A percentile compares a stretch with the other conserved stretches of the same genome.
Conservation (phyloP, 1,140 invertebrate species). For the Parapsyche elsis region DNA sequence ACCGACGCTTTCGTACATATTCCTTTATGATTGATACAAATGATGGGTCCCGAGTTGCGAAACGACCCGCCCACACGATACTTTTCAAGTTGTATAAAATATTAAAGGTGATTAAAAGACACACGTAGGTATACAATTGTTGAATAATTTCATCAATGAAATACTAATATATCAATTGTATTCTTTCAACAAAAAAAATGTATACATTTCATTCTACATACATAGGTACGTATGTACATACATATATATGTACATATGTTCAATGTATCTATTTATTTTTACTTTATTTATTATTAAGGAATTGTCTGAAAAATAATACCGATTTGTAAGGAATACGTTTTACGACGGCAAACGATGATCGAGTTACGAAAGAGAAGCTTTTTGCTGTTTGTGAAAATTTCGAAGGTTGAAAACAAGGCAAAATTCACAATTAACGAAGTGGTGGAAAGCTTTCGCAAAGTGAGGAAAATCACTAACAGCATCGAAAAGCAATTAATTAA, state of each 20-base stretch:
- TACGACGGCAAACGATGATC: not conserved
- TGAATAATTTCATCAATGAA: no score
- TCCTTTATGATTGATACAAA: constrained; percentile 30
- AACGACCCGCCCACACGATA: not conserved
- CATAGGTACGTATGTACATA: no score
- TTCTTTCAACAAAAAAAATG: no score
- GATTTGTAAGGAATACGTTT: constrained; percentile 12
- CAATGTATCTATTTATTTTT: no score
- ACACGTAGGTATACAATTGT: no score
- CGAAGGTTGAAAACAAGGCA: constrained; percentile 32
- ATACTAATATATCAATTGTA: no score
- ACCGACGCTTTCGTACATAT: constrained; percentile 11
- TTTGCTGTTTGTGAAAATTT: not conserved
- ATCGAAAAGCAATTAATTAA: constrained; percentile 43
- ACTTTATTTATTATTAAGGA: no score
- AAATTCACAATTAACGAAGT: constrained; percentile 34
- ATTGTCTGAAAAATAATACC: not conserved
- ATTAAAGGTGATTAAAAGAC: no score
- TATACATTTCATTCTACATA: no score
- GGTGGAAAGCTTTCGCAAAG: constrained; percentile 2
- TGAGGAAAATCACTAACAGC: constrained; percentile 35
- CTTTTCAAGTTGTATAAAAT: no score
- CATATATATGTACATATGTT: no score
- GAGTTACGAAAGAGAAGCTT: not conserved
- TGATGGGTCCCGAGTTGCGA: not conserved